Percentiles rank a stretch among this genome's conserved stretches.
Conservation (phyloP, 2,113 vertebrate species). For the Hypocryptadius cinnamomeus region DNA sequence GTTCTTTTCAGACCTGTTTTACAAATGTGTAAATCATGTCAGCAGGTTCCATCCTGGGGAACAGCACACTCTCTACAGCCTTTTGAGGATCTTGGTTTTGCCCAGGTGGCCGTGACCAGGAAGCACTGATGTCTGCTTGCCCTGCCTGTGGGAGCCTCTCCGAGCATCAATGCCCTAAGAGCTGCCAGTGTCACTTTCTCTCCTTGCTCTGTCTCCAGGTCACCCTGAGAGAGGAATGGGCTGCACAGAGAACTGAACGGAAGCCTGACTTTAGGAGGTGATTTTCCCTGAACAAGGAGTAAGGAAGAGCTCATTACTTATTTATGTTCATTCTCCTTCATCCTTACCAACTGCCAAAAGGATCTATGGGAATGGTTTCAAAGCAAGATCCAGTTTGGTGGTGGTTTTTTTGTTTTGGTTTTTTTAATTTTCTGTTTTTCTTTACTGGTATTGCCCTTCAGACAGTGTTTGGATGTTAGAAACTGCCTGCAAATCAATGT, state of each 20-base stretch:
- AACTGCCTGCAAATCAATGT: neutral
- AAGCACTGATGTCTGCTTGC: neutral
- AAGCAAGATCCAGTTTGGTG: neutral
- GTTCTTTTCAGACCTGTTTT: neutral
- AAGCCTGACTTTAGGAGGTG: neutral
- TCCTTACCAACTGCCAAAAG: neutral
- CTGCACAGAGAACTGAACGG: neutral
- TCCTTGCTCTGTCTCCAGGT: neutral
- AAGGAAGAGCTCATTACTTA: neutral
- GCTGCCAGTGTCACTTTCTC: neutral
- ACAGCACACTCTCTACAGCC: neutral
- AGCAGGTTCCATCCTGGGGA: neutral
- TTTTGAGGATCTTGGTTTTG: neutral
- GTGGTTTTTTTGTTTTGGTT: neutral
- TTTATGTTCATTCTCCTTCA: neutral
- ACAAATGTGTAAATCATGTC: rapidly evolving
- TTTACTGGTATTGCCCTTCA: neutral
- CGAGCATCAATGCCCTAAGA: too few relatives aligned
- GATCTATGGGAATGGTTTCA: neutral
- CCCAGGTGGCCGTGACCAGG: neutral
- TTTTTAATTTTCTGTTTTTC: neutral
- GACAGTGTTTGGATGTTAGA: neutral
- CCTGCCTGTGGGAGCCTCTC: neutral
- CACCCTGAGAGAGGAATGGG: neutral
- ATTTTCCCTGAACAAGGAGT: neutral